Base-by-base conservation (phyloP, 2,113 vertebrate species). In the Protobothrops mucrosquamatus region DNA sequence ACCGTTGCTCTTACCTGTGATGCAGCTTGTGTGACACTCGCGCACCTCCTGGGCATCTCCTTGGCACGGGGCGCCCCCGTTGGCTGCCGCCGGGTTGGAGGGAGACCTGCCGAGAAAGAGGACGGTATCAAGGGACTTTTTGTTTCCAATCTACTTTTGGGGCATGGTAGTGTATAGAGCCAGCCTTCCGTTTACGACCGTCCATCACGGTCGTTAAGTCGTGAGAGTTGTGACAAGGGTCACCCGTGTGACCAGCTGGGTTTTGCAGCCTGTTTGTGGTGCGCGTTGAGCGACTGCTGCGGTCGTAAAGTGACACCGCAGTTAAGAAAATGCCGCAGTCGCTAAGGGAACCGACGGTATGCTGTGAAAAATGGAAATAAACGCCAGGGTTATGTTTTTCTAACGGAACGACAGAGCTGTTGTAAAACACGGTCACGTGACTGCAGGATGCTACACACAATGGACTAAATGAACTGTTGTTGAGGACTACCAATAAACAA, bases 31-130 rank as follows among this genome's bases (percentile, higher is more conserved):
- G 94, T 97, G 97, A 95, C 98, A 99, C 89, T 91, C 96, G 0
- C 97, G 97, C 15, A 97, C 97, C 89, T 99, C 98, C 26, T 96
- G 96, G 1, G 97, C 95, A 57, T 98, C 98, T 29, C 98, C 99
- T 15, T 96, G 93, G 95, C 98, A 99, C 0, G 97, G 97, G 6
- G 95, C 94, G 7, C 97, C 97, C 5, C 97, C 96, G 0, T 89
- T 87, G 6, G 96, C 94, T 6, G 94, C 97, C 0, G 94, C 24
- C 4, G 97, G 98, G 94, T 96, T 98, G 94, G 98, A 95, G 29
- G 97, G 97, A 29, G 98, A 98, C 95, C 98, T 98, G 96, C 7
- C 52, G 56, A 52, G 74, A 43, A 24, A 81, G 56, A 26, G 7
- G 3, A 3, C 0, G 6, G 1, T 8, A 0, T 87, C n/a, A 6